Conservation (phyloP, 2,888 invertebrate species). For the Chalcis sispes region DNA sequence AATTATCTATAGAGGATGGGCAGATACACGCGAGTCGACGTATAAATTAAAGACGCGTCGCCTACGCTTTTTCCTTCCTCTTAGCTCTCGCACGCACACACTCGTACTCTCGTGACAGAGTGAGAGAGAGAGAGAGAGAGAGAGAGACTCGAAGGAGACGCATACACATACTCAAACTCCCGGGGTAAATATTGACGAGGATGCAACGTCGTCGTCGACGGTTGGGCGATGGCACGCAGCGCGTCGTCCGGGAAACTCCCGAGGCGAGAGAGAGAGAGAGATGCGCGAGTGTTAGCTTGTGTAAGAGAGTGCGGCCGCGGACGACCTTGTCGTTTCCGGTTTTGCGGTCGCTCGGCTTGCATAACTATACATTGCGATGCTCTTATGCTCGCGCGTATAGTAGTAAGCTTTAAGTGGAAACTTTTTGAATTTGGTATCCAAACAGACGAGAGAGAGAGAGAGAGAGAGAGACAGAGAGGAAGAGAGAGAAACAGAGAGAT, state of each 20-base stretch:
- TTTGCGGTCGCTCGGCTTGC: conserved; percentile 39
- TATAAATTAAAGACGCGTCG: conserved; percentile 64
- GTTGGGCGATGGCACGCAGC: not conserved
- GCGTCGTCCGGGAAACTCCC: not conserved
- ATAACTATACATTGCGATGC: conserved; percentile 16
- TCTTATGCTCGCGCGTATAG: too few species aligned
- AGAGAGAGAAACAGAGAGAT: too few species aligned
- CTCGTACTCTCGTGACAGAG: too few species aligned
- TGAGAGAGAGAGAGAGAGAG: not conserved
- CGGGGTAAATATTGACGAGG: conserved; percentile 60
- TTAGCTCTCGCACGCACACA: conserved; percentile 7
- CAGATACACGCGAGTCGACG: conserved; percentile 57
- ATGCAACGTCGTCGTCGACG: conserved; percentile 54
- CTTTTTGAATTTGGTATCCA: too few species aligned
- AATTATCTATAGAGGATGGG: not conserved
- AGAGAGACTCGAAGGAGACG: conserved; percentile 23
- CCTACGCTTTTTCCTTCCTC: conserved; percentile 57
- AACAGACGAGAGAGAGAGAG: too few species aligned
- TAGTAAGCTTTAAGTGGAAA: too few species aligned
- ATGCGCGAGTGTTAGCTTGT: not conserved
- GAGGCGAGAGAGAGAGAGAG: too few species aligned
- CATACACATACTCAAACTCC: conserved; percentile 25
- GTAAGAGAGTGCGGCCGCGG: conserved; percentile 7
- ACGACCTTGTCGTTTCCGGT: conserved; percentile 54
- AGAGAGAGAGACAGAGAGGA: too few species aligned